Evolutionary conservation across 2,113 vertebrate genomes (phyloP).

Genomic region (Erpornis zantholeuca): DNA sequence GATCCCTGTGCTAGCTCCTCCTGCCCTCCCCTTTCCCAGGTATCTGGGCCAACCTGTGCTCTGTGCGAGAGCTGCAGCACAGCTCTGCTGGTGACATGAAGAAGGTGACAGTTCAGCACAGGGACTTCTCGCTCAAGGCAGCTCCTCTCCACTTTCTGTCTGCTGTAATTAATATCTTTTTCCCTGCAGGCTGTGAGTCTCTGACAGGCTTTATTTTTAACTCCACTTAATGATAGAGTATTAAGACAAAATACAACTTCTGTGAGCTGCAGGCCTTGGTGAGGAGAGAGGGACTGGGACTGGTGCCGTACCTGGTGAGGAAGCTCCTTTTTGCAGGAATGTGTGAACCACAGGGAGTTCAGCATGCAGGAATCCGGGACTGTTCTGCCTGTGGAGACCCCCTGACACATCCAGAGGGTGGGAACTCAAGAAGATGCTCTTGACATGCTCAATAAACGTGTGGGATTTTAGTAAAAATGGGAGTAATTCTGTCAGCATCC

Average conservation of each 20-base stretch:
- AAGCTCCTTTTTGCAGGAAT: neutral
- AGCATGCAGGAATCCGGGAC: neutral
- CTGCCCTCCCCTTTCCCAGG: neutral
- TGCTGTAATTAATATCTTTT: conserved; percentile 67
- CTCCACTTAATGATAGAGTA: conserved; percentile 60
- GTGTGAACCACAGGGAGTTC: neutral
- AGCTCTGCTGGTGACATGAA: neutral
- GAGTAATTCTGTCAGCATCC: neutral
- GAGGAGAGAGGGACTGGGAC: neutral
- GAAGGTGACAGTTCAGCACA: conserved; percentile 24
- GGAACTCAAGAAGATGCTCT: neutral
- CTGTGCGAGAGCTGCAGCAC: neutral
- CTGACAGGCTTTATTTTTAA: conserved; percentile 68
- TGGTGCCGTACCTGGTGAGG: neutral
- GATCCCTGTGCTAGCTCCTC: neutral
- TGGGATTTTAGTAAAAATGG: neutral
- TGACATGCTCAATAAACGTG: neutral
- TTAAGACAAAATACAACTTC: conserved; percentile 55
- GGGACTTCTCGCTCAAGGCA: conserved; percentile 23
- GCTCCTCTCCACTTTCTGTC: conserved; percentile 48
- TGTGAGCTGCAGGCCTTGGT: neutral
- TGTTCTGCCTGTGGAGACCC: neutral
- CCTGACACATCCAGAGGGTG: neutral
- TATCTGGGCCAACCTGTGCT: neutral
- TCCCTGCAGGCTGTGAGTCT: conserved; percentile 39